Evolutionary conservation across 2,888 invertebrate species (phyloP).

Genomic region (Amphipoea oculea): DNA sequence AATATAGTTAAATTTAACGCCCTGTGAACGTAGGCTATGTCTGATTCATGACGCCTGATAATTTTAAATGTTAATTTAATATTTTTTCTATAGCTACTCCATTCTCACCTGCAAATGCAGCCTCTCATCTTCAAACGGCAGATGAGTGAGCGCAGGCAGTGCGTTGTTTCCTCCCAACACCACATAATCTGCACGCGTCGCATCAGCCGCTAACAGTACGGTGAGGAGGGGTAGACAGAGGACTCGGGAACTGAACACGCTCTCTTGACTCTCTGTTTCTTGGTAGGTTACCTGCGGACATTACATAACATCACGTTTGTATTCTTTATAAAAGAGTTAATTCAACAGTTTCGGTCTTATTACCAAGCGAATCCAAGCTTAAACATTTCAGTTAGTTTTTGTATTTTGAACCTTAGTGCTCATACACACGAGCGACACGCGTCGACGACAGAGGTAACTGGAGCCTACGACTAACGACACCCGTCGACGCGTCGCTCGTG

Average conservation of each 20-base stretch:
- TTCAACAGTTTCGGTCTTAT: too few relatives aligned
- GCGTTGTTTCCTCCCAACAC: slow-evolving; percentile 91
- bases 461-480: too few relatives aligned
- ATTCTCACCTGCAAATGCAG: slow-evolving; percentile 74
- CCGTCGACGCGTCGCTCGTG: too few relatives aligned
- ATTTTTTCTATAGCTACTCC: neutral
- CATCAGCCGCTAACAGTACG: slow-evolving; percentile 93
- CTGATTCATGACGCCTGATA: too few relatives aligned
- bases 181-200: slow-evolving; percentile 92
- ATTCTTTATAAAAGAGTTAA: too few relatives aligned
- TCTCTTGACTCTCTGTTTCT: slow-evolving; percentile 78
- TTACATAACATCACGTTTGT: too few relatives aligned
- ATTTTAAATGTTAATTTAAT: neutral
- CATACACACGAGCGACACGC: too few relatives aligned
- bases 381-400: too few relatives aligned
- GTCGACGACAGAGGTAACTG: too few relatives aligned
- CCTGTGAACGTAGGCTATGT: neutral
- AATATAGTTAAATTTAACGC: neutral
- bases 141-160: slow-evolving; percentile 87
- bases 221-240: slow-evolving; percentile 96
- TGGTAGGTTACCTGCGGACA: slow-evolving; percentile 90
- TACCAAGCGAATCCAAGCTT: too few relatives aligned
- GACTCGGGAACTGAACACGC: slow-evolving; percentile 92
- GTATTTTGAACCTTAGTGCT: too few relatives aligned
- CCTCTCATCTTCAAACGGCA: slow-evolving; percentile 85